phyloP scores from a whole-genome alignment of 53 echinoderm and acorn worm species.

The Astropecten irregularis region DNA sequence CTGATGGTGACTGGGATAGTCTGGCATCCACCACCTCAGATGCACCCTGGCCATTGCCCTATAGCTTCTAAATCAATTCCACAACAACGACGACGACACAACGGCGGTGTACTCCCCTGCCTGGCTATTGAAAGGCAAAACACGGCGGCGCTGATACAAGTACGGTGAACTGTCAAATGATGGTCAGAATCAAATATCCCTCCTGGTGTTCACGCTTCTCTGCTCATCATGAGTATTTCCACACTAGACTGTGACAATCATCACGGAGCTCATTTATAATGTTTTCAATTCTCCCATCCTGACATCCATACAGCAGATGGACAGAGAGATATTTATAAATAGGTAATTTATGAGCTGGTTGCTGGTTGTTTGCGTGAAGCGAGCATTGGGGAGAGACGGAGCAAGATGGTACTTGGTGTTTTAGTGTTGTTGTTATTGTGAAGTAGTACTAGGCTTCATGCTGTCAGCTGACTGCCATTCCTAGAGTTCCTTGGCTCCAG shows the following conservation, averaged over 20 bases:
- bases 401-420: not conserved
- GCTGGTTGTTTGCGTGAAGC: conserved; percentile 9
- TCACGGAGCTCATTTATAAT: not conserved
- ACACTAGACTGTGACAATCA: not conserved
- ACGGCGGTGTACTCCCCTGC: not conserved
- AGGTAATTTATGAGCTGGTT: conserved; percentile 9
- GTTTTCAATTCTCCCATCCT: too few relatives aligned
- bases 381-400: not conserved
- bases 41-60: conserved; percentile 45
- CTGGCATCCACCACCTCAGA: conserved; percentile 56
- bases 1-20: conserved; percentile 23
- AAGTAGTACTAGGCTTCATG: too few relatives aligned
- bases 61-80: conserved; percentile 33
- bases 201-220: not conserved
- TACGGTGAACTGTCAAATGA: not conserved
- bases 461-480: conserved; percentile 60
- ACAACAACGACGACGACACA: too few relatives aligned
- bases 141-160: not conserved
- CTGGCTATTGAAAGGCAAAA: not conserved
- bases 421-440: too few relatives aligned
- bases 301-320: not conserved
- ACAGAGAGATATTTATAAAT: conserved; percentile 36
- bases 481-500: conserved; percentile 35
- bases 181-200: not conserved
- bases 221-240: conserved; percentile 3